These are phyloP conservation scores for Myotis planiceps DNA, from an alignment of 2,797 vertebrate genomes.

Conservation along the genomic window DNA sequence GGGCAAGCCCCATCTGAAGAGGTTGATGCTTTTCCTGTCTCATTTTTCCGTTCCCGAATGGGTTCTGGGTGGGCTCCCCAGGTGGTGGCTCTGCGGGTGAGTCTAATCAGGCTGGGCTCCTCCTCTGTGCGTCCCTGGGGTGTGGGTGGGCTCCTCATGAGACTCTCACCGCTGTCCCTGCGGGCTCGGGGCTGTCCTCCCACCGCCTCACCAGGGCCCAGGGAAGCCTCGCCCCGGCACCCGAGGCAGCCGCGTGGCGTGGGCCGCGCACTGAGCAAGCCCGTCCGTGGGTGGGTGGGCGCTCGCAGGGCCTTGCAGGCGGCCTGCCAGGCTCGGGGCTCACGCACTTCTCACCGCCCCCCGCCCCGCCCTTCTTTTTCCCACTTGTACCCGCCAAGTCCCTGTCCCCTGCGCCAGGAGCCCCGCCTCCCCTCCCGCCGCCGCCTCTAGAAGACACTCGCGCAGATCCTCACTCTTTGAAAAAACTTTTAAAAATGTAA, in stretches of 20 bases:
- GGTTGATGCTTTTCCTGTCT: neutral
- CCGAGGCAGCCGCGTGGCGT: neutral
- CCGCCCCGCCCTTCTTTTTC: neutral
- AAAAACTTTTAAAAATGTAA: neutral
- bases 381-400: neutral
- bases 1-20: neutral
- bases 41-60: conserved; percentile 22
- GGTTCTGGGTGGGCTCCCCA: neutral
- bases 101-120: neutral
- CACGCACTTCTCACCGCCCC: neutral
- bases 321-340: neutral
- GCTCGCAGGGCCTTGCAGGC: no score
- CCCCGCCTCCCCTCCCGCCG: no score
- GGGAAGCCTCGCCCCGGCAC: neutral
- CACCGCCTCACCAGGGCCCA: neutral
- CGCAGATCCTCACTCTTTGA: neutral
- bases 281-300: no score
- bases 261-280: no score
- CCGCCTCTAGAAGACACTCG: neutral
- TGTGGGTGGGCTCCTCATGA: neutral
- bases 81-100: neutral
- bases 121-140: neutral
- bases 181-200: neutral
- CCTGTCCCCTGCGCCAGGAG: neutral
- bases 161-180: neutral